Base-by-base conservation (phyloP, 2,888 invertebrate species). In the Drosophila barbarae region DNA sequence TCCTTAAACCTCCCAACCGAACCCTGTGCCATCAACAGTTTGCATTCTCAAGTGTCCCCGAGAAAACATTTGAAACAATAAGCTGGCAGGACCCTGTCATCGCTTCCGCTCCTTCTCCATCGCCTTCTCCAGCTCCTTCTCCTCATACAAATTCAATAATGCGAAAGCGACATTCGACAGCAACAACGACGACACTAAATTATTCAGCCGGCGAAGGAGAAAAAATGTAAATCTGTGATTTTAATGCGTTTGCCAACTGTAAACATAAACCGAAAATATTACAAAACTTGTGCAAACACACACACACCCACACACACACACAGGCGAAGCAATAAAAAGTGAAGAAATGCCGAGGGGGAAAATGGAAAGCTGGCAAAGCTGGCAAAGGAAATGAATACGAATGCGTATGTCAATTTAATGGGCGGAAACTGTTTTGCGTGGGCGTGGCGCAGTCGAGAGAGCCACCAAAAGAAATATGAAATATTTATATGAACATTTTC, bases 211-310 rank as follows among this genome's bases (percentile, higher is more conserved):
- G 44, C 21, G 38, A 64, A 50, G 30, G 66, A 54, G 59, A 72
- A 77, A 74, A 76, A 76, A 85, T 83, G 81, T 84, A 78, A 85
- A 83, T 84, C 86, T 85, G 84, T 86, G 85, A 84, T 81, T 84
- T 84, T 86, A 84, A 86, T 84, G 86, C 84, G 78, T 85, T 78
- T 78, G 84, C 78, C 78, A 86, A 84, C 86, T 84, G 86, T 85
- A 86, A 84, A 86, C 78, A 85, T 86, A 84, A 84, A 84, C 77
- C 85, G 84, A 71, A 84, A 86, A 84, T 86, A 86, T 84, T 84
- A 78, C 86, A 77, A 83, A 85, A 85, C 84, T 84, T 86, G 74
- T 76, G 84, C 84, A 86, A 85, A 84, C 86, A 46, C 46, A 46
- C 46, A 46, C 7, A 30, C 18, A 8, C 28, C 4, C 18, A 8